Evolutionary conservation across 2,888 invertebrate species (phyloP).

Genomic region (Pimpla rufipes): DNA sequence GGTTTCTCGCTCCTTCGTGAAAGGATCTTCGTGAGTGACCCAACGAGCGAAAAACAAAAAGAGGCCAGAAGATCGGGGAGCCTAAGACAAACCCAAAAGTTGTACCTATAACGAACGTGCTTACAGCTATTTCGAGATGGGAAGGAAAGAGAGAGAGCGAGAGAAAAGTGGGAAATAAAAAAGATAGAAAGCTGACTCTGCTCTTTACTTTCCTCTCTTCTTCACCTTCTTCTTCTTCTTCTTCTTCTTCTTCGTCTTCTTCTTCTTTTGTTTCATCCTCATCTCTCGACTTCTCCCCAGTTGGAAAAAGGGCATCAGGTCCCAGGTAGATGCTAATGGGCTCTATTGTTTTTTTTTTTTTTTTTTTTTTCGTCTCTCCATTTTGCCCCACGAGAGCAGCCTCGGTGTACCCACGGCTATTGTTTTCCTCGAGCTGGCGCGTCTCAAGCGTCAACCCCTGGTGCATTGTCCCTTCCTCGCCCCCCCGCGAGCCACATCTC

Average conservation of each 20-base stretch:
- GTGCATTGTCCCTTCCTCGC: conserved; percentile 31
- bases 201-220: conserved; percentile 6
- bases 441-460: conserved; percentile 62
- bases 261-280: neutral
- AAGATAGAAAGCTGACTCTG: conserved; percentile 58
- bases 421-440: conserved; percentile 54
- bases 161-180: conserved; percentile 45
- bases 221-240: conserved; percentile 28
- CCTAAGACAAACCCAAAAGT: conserved; percentile 39
- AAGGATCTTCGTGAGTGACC: conserved; percentile 56
- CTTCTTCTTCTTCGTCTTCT: conserved; percentile 10
- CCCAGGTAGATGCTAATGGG: conserved; percentile 82
- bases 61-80: conserved; percentile 17
- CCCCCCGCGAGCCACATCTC: conserved; percentile 10
- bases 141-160: neutral
- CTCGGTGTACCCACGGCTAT: no score
- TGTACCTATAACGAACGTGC: neutral
- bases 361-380: conserved; percentile 47
- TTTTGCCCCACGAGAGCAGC: conserved; percentile 45
- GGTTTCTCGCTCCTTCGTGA: neutral
- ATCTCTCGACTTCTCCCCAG: conserved; percentile 43
- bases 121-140: conserved; percentile 25
- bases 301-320: conserved; percentile 63
- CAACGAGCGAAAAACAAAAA: conserved; percentile 61
- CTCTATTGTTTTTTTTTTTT: conserved; percentile 80